Conservation (phyloP, 2,113 vertebrate species). For the Lepisosteus oculatus region DNA sequence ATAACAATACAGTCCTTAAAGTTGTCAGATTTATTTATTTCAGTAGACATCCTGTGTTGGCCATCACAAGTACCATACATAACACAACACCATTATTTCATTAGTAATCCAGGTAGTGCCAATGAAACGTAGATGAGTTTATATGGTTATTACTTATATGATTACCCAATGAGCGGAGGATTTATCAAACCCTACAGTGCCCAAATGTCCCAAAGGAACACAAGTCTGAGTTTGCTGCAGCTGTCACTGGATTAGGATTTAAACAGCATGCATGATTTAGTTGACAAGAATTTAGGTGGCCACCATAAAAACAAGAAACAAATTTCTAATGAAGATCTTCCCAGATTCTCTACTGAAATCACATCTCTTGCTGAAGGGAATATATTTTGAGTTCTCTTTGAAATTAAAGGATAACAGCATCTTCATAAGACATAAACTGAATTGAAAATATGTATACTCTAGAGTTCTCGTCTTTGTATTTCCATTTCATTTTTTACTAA, state of each 20-base stretch:
- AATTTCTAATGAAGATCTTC: too few species aligned
- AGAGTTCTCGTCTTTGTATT: too few species aligned
- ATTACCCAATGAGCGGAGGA: constrained; percentile 32
- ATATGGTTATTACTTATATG: constrained; percentile 61
- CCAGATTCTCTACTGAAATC: too few species aligned
- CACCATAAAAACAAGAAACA: too few species aligned
- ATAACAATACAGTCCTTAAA: constrained; percentile 55
- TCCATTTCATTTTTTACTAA: too few species aligned
- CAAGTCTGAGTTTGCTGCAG: constrained; percentile 21
- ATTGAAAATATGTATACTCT: too few species aligned
- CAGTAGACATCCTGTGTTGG: constrained; percentile 66
- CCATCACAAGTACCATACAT: constrained; percentile 73
- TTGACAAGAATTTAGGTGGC: not conserved
- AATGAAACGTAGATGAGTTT: constrained; percentile 69
- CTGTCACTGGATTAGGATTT: constrained; percentile 33
- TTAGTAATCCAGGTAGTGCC: constrained; percentile 66
- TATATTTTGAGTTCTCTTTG: too few species aligned
- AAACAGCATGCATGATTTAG: constrained; percentile 25
- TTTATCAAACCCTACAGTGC: constrained; percentile 27
- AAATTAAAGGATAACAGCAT: too few species aligned
- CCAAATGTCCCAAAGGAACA: constrained; percentile 22
- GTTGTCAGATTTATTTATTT: constrained; percentile 55
- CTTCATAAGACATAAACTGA: too few species aligned
- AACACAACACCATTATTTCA: constrained; percentile 46
- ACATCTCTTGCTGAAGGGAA: too few species aligned